Percentiles rank a stretch among this genome's conserved stretches.
Evolutionary conservation across 2,113 vertebrate genomes (phyloP).

Genomic region (Nymphicus hollandicus): DNA sequence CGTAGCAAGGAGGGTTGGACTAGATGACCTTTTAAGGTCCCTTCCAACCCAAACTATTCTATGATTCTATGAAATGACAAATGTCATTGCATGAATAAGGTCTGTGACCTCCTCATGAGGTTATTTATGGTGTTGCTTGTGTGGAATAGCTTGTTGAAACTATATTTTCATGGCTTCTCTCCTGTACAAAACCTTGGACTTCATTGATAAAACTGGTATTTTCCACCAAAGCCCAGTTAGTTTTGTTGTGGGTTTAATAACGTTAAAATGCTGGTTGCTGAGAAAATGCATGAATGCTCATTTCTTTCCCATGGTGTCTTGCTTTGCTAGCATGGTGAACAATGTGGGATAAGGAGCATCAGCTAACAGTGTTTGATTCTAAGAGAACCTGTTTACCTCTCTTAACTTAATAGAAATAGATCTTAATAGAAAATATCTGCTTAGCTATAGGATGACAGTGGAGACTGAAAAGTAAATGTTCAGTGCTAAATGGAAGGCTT

Average conservation of each 20-base stretch:
- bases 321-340: not conserved
- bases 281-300: not conserved
- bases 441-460: not conserved
- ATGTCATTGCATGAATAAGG: not conserved
- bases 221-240: not conserved
- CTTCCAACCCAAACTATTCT: not conserved
- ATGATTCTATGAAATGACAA: not conserved
- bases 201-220: not conserved
- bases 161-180: not conserved
- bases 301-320: not conserved
- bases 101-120: not conserved
- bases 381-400: not conserved
- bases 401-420: too few species aligned
- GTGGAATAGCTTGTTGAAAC: not conserved
- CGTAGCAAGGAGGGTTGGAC: not conserved
- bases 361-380: not conserved
- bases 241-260: not conserved
- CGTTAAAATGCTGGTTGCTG: not conserved
- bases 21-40: not conserved
- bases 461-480: not conserved
- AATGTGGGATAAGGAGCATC: not conserved
- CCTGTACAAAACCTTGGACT: not conserved
- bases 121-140: not conserved
- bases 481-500: not conserved
- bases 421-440: not conserved